Conservation (phyloP, 2,113 vertebrate species). For the Sinocyclocheilus rhinocerous region DNA sequence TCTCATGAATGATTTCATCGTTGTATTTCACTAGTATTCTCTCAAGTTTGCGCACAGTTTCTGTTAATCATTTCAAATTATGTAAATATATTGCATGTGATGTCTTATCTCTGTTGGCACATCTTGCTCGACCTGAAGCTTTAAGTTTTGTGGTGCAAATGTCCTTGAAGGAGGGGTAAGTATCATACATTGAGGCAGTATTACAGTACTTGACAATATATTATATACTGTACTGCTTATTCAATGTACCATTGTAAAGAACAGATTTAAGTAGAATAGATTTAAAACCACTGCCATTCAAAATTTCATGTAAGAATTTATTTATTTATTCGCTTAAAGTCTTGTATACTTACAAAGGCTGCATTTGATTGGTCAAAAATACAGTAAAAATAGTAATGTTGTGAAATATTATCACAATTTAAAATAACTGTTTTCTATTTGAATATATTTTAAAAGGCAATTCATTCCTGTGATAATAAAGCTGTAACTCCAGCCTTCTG, state of each 20-base stretch:
- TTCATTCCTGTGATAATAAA: too few species aligned
- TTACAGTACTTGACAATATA: not conserved
- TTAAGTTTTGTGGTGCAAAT: not conserved
- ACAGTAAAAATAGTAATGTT: too few species aligned
- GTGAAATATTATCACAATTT: too few species aligned
- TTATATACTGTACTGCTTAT: not conserved
- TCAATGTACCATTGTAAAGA: too few species aligned
- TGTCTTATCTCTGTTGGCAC: not conserved
- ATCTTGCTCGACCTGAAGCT: not conserved
- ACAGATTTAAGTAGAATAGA: too few species aligned
- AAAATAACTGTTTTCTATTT: too few species aligned
- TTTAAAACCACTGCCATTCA: not conserved
- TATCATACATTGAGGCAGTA: not conserved
- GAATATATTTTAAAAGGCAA: too few species aligned
- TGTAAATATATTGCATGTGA: not conserved
- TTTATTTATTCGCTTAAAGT: too few species aligned
- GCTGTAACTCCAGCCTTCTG: too few species aligned
- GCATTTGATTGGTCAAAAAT: not conserved
- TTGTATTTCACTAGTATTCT: not conserved
- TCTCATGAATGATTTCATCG: not conserved
- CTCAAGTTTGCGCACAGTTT: not conserved
- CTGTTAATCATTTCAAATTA: conserved; percentile 6
- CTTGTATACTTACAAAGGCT: not conserved
- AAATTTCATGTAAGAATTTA: too few species aligned
- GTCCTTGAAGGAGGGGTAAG: too few species aligned